These are phyloP conservation scores for Paradisaea rubra DNA, from an alignment of 2,113 vertebrate species.

Conservation along the genomic window DNA sequence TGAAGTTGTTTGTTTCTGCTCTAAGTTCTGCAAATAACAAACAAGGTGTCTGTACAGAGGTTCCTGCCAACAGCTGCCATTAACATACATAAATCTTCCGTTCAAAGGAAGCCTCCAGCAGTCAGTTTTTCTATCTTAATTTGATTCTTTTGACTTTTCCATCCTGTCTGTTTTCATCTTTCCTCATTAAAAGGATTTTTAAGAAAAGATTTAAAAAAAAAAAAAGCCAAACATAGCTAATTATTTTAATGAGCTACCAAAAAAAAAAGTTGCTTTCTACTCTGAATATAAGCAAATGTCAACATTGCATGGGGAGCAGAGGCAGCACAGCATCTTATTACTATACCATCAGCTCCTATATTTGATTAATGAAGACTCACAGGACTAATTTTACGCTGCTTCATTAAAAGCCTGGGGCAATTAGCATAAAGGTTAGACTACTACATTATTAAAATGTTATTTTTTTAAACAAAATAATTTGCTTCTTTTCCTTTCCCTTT, in stretches of 20 bases:
- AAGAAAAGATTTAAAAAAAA: background rate
- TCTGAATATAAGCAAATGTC: constrained; percentile 53
- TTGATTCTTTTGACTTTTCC: constrained; percentile 51
- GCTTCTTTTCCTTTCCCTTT: background rate
- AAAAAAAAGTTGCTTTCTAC: constrained; percentile 11
- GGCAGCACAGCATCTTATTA: constrained; percentile 1
- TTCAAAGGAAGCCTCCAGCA: constrained; percentile 58
- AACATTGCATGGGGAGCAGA: constrained; percentile 26
- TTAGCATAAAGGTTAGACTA: constrained; percentile 57
- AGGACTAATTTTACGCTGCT: constrained; percentile 55
- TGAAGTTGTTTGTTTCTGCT: background rate
- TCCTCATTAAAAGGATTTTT: constrained; percentile 41
- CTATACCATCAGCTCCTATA: constrained; percentile 23
- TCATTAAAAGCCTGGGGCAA: constrained; percentile 58
- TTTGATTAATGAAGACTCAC: constrained; percentile 64
- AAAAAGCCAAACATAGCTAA: constrained; percentile 35
- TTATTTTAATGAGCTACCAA: constrained; percentile 59
- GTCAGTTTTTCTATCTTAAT: constrained; percentile 41
- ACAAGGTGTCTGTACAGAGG: constrained; percentile 26
- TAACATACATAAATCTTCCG: constrained; percentile 1
- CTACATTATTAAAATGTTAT: constrained; percentile 29
- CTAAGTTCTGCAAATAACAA: background rate
- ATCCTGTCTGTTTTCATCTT: constrained; percentile 52
- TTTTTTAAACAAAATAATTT: constrained; percentile 8
- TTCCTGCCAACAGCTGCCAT: constrained; percentile 37